Evolutionary conservation across 1,140 invertebrate genomes (phyloP).

Genomic region (Scaptodrosophila lebanonensis): DNA sequence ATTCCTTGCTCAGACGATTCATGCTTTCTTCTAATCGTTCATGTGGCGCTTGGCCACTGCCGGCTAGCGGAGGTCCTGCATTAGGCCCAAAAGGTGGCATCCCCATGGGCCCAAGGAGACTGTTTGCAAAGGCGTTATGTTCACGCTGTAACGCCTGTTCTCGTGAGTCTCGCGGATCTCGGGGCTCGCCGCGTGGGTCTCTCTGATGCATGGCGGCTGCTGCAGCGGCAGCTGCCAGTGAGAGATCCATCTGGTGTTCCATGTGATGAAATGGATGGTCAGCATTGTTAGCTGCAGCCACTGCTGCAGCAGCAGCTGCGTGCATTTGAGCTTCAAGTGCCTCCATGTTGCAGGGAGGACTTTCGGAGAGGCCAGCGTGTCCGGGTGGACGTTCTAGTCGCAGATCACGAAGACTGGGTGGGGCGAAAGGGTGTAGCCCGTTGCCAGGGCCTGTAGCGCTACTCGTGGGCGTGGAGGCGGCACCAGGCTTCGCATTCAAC

Average conservation of each 20-base stretch:
- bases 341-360: slow-evolving; percentile 68
- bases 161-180: slow-evolving; percentile 43
- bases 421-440: slow-evolving; percentile 50
- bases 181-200: slow-evolving; percentile 39
- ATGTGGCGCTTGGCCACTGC: slow-evolving; percentile 77
- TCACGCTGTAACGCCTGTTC: slow-evolving; percentile 53
- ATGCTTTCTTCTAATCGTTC: slow-evolving; percentile 78
- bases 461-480: slow-evolving; percentile 52
- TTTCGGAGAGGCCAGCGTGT: slow-evolving; percentile 47
- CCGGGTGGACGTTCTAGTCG: slow-evolving; percentile 42
- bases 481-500: slow-evolving; percentile 64
- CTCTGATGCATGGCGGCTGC: slow-evolving; percentile 61
- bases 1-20: slow-evolving; percentile 77
- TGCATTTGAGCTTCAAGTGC: slow-evolving; percentile 72
- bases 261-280: slow-evolving; percentile 75
- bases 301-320: slow-evolving; percentile 64
- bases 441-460: slow-evolving; percentile 26
- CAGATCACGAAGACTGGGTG: slow-evolving; percentile 41
- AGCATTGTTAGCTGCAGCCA: slow-evolving; percentile 48
- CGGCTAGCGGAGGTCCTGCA: slow-evolving; percentile 19
- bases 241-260: slow-evolving; percentile 76
- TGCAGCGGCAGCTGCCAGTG: slow-evolving; percentile 68
- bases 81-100: slow-evolving; percentile 65
- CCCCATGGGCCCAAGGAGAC: slow-evolving; percentile 78
- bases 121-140: slow-evolving; percentile 76